Percentiles rank a stretch among this genome's conserved stretches.
phyloP scores from a whole-genome alignment of 2,888 invertebrate genomes.

The Cataglyphis altisquamis region DNA sequence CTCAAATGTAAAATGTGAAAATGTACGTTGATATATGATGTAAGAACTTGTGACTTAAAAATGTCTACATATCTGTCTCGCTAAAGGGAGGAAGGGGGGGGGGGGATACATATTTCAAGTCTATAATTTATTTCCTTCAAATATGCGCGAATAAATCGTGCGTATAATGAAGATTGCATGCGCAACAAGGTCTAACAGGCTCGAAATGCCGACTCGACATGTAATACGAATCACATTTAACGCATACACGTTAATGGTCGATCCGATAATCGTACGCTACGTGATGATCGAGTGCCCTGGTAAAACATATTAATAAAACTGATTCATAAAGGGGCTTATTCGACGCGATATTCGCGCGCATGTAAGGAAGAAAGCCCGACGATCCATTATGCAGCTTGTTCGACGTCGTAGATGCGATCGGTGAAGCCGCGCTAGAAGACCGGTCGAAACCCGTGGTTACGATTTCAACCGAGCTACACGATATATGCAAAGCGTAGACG shows the following conservation, averaged over 20 bases:
- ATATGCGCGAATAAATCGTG: slow-evolving; percentile 25
- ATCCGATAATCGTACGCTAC: slow-evolving; percentile 39
- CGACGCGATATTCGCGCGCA: slow-evolving; percentile 57
- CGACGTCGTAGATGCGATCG: slow-evolving; percentile 47
- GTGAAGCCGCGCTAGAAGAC: slow-evolving; percentile 32
- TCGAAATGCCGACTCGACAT: slow-evolving; percentile 22
- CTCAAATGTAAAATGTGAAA: background rate
- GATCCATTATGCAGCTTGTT: slow-evolving; percentile 53
- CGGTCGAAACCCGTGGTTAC: slow-evolving; percentile 16
- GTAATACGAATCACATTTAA: slow-evolving; percentile 44
- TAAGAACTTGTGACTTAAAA: background rate
- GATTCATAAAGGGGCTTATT: slow-evolving; percentile 68
- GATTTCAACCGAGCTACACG: slow-evolving; percentile 18
- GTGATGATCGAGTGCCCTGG: slow-evolving; percentile 61
- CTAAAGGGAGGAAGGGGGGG: background rate
- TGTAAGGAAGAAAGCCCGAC: slow-evolving; percentile 49
- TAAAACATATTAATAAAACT: slow-evolving; percentile 74
- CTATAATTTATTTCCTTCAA: slow-evolving; percentile 30
- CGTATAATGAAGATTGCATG: slow-evolving; percentile 26
- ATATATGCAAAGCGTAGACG: background rate
- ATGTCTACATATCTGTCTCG: background rate
- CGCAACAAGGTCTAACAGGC: slow-evolving; percentile 28
- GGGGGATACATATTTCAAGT: background rate
- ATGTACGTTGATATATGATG: background rate
- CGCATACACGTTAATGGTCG: slow-evolving; percentile 41